phyloP scores from a whole-genome alignment of 2,113 vertebrate genomes.

The Dromaius novaehollandiae region DNA sequence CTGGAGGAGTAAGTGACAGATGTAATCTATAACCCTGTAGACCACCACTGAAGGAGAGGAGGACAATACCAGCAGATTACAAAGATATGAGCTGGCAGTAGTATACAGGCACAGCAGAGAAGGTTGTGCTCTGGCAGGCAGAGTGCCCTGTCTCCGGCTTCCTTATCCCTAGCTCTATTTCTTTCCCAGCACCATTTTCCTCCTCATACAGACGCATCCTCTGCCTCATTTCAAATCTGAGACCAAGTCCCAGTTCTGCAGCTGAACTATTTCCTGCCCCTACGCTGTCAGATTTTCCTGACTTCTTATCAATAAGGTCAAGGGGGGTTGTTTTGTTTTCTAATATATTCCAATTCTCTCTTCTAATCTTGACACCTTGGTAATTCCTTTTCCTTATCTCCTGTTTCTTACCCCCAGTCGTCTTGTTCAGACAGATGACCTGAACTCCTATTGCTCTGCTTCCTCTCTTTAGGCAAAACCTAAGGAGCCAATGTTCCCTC shows the following conservation, averaged over 20 bases:
- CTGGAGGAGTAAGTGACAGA: background rate
- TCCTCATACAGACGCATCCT: accelerated
- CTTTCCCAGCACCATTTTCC: background rate
- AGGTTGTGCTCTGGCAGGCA: background rate
- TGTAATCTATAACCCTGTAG: background rate
- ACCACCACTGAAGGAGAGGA: background rate
- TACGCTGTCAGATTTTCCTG: accelerated
- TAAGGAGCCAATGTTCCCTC: accelerated
- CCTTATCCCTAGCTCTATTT: background rate
- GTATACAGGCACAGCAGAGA: background rate
- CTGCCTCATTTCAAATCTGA: background rate
- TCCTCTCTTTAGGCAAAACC: accelerated
- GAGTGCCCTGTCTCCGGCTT: background rate
- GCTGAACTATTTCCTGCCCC: background rate
- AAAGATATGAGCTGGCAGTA: background rate
- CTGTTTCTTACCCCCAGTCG: background rate
- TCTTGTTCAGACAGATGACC: background rate
- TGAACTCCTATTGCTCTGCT: background rate
- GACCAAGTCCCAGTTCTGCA: background rate
- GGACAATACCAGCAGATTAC: background rate
- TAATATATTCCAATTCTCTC: background rate
- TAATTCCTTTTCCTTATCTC: background rate
- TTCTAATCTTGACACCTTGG: background rate
- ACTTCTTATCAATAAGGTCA: background rate
- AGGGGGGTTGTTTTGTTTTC: background rate